Conservation (phyloP, 2,888 invertebrate genomes). For the Polydrusus cervinus region DNA sequence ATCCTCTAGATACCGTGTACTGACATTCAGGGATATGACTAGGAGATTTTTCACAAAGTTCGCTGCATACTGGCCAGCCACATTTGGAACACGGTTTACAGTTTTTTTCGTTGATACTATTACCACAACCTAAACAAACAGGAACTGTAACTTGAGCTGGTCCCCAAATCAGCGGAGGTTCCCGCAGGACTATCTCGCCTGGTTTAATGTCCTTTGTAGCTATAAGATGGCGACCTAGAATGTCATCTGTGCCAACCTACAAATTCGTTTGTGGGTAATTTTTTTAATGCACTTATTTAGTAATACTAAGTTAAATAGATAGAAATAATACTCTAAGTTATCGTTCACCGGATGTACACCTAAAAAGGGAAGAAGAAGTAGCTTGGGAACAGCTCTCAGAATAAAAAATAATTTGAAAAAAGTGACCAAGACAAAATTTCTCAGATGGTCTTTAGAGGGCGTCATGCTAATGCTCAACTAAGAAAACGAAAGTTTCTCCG, state of each 20-base stretch:
- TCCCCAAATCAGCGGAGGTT: slow-evolving; percentile 81
- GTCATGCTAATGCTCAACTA: too few species aligned
- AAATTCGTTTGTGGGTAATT: slow-evolving; percentile 23
- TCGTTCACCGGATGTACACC: too few species aligned
- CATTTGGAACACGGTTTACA: slow-evolving; percentile 77
- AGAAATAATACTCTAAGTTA: too few species aligned
- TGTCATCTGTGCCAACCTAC: slow-evolving; percentile 75
- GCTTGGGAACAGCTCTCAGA: too few species aligned
- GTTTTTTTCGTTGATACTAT: slow-evolving; percentile 71
- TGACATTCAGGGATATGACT: slow-evolving; percentile 81
- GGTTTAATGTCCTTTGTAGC: slow-evolving; percentile 81
- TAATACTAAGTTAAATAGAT: too few species aligned
- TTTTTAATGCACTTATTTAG: too few species aligned
- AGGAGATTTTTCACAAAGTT: slow-evolving; percentile 76
- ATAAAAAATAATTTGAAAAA: too few species aligned
- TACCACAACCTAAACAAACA: slow-evolving; percentile 81
- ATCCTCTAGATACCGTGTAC: slow-evolving; percentile 77
- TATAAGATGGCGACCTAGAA: slow-evolving; percentile 80
- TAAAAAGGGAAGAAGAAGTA: too few species aligned
- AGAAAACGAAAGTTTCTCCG: too few species aligned
- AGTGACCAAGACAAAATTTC: too few species aligned
- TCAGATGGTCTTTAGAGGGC: too few species aligned
- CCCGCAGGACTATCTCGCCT: slow-evolving; percentile 83
- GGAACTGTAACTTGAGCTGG: slow-evolving; percentile 83
- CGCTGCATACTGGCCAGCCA: slow-evolving; percentile 88